These are phyloP conservation scores for Rhadinocentrus ornatus DNA, from an alignment of 2,797 vertebrate species.

Conservation along the genomic window DNA sequence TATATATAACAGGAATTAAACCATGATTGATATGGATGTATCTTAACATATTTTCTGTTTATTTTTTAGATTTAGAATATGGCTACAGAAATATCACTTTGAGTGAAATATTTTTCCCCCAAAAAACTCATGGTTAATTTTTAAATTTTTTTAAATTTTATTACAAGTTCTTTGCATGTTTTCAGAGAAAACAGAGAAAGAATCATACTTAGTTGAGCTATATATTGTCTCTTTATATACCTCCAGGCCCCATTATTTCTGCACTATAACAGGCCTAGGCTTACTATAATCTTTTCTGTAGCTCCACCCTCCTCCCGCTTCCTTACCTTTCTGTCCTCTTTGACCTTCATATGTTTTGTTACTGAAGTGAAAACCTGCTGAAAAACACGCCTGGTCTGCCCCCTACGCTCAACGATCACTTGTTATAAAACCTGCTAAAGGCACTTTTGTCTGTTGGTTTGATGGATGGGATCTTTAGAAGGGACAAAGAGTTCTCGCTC, in stretches of 20 bases:
- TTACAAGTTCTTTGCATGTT: too few species aligned
- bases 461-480: neutral
- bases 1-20: neutral
- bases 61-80: neutral
- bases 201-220: neutral
- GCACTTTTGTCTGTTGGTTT: neutral
- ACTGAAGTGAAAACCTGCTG: neutral
- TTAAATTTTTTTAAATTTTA: too few species aligned
- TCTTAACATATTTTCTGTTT: neutral
- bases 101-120: too few species aligned
- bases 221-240: neutral
- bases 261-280: neutral
- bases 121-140: too few species aligned
- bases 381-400: too few species aligned
- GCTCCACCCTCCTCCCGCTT: neutral
- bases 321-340: neutral
- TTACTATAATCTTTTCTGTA: neutral
- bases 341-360: constrained; percentile 5
- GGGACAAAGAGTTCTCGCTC: constrained; percentile 24
- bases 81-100: too few species aligned
- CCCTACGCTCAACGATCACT: neutral
- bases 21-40: neutral
- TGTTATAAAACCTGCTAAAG: neutral
- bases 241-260: neutral
- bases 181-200: too few species aligned